Evolutionary conservation across 2,113 vertebrate genomes (phyloP).

Genomic region (Pedetes capensis): DNA sequence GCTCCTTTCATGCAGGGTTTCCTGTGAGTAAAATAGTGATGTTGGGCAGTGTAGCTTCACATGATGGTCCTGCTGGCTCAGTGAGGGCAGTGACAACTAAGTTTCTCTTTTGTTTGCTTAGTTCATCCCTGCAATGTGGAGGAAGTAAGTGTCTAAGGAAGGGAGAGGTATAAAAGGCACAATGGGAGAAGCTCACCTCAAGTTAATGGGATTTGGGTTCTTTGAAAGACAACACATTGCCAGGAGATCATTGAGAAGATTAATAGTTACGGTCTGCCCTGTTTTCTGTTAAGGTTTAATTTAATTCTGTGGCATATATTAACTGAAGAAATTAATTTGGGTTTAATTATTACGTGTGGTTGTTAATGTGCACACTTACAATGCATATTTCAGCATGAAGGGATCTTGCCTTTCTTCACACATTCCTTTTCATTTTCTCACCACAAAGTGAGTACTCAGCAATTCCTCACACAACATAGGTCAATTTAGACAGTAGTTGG

Average conservation of each 20-base stretch:
- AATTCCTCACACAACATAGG: background rate
- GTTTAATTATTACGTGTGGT: background rate
- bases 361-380: background rate
- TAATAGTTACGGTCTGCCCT: slow-evolving; percentile 76
- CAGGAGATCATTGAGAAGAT: slow-evolving; percentile 66
- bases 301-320: slow-evolving; percentile 75
- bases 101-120: background rate
- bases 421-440: slow-evolving; percentile 31
- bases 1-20: background rate
- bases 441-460: background rate
- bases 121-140: background rate
- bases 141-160: slow-evolving; percentile 37
- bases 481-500: background rate
- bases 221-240: slow-evolving; percentile 9
- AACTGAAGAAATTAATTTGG: slow-evolving; percentile 72
- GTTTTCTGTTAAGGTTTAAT: slow-evolving; percentile 76
- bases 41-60: background rate
- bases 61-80: background rate
- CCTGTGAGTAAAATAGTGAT: background rate
- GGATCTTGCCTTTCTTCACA: background rate
- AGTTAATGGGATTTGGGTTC: slow-evolving; percentile 51
- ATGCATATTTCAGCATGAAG: background rate
- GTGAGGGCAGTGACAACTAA: background rate
- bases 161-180: background rate
- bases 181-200: slow-evolving; percentile 27